Percentiles rank a stretch among this genome's conserved stretches.
Evolutionary conservation across 2,113 vertebrate species (phyloP).

Genomic region (Calyptomena viridis): DNA sequence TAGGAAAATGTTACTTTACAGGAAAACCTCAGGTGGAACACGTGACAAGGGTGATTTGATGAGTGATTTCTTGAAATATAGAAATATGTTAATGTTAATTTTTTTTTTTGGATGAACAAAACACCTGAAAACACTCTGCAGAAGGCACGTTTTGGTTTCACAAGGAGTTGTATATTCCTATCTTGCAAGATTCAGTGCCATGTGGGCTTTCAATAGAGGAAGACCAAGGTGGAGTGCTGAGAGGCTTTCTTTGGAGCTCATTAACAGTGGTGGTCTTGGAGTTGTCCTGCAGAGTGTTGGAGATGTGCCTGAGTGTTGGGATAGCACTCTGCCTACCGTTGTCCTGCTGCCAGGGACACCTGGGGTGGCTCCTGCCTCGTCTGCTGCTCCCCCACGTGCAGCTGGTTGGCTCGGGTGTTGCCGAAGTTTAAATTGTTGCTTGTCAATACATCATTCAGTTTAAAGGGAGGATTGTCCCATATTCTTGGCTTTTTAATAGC

Average conservation of each 20-base stretch:
- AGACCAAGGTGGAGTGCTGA: background rate
- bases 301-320: background rate
- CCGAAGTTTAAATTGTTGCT: too few species aligned
- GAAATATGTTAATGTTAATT: background rate
- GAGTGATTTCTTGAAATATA: background rate
- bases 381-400: accelerated
- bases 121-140: background rate
- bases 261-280: accelerated
- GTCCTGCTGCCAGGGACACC: accelerated
- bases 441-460: background rate
- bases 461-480: background rate
- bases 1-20: background rate
- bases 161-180: background rate
- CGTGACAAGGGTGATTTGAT: background rate
- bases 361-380: background rate
- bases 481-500: background rate
- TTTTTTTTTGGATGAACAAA: background rate
- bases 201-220: background rate
- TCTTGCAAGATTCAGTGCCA: background rate
- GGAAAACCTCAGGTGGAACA: background rate
- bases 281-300: background rate
- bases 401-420: accelerated
- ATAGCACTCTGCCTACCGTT: background rate
- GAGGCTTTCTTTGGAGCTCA: background rate
- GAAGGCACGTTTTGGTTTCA: background rate